Percentiles rank a stretch among this genome's conserved stretches.
These are phyloP conservation scores for Arctocebus calabarensis DNA, from an alignment of 2,797 vertebrate species.

Conservation along the genomic window DNA sequence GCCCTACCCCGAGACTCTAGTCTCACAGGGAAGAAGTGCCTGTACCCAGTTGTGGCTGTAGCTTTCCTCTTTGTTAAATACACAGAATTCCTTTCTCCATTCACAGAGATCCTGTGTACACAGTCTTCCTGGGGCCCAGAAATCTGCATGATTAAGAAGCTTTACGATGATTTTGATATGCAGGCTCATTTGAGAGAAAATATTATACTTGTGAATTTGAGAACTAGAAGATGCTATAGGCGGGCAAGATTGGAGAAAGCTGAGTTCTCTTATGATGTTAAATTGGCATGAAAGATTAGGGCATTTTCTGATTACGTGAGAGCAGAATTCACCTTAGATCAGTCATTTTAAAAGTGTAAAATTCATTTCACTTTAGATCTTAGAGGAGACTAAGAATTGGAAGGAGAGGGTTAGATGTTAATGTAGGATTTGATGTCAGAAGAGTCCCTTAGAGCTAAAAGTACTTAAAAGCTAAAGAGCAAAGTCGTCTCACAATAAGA, in stretches of 20 bases:
- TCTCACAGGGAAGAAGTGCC: fast-evolving
- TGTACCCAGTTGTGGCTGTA: neutral
- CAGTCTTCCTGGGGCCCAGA: neutral
- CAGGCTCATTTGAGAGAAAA: neutral
- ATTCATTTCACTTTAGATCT: neutral
- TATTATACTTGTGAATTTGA: neutral
- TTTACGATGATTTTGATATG: neutral
- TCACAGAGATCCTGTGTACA: neutral
- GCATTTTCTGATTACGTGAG: neutral
- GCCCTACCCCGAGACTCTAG: neutral
- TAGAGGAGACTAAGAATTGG: constrained; percentile 20
- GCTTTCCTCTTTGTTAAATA: neutral
- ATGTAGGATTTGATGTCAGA: neutral
- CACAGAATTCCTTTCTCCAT: neutral
- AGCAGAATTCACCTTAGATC: constrained; percentile 9
- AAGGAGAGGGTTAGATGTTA: neutral
- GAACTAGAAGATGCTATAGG: neutral
- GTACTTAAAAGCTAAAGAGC: neutral
- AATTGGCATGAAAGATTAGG: neutral
- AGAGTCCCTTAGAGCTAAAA: neutral
- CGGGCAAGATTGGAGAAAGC: neutral
- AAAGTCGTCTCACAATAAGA: neutral
- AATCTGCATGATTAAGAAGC: neutral
- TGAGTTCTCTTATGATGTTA: neutral
- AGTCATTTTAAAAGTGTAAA: constrained; percentile 2